Base-by-base conservation (phyloP, 2,113 vertebrate species). In the Machaerirhynchus nigripectus region DNA sequence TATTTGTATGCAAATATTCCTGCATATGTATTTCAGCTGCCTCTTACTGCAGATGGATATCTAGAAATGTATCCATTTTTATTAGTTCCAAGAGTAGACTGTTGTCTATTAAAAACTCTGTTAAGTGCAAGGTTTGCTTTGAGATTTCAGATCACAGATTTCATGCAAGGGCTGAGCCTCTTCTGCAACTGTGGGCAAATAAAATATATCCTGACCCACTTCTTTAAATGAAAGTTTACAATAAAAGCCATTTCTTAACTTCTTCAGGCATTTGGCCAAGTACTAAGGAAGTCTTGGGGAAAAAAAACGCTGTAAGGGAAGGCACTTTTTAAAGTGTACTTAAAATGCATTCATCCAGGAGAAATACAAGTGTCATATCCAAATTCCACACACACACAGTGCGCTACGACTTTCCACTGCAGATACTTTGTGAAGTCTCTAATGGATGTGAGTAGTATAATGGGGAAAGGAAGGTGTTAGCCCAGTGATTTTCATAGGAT, bases 291-390 rank as follows among this genome's bases (percentile, higher is more conserved):
- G 77, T 64, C 53, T 84, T 88, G 60, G 52, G 47, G 6, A 2
- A 15, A 64, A 90, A 67, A 75, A 80, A 47, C 28, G 18, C 84
- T 91, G 65, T 79, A 81, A 92, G 56, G 47, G 49, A 87, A 93
- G 65, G 79, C 57, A 64, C 65, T 85, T 96, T 93, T 90, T 82
- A 67, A 92, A 94, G n/a, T 75, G 59, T 82, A 28, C 70, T 95
- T 93, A 84, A 93, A 87, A 91, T 71, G 78, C 94, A 63, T 67
- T 96, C 92, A 96, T 95, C 75, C 96, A 95, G 79, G 93, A 93
- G 79, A 95, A 92, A 93, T 83, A 57, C 73, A 93, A 93, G 89
- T 94, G 95, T 94, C 90, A 68, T 80, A 90, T 95, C 74, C 78
- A 83, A 91, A 93, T 94, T 90, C 42, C 74, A 53, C 81, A 44